A percentile compares a stretch with the other conserved stretches of the same genome.
Conservation (phyloP, 2,797 vertebrate genomes). For the Steatocranus sp. region DNA sequence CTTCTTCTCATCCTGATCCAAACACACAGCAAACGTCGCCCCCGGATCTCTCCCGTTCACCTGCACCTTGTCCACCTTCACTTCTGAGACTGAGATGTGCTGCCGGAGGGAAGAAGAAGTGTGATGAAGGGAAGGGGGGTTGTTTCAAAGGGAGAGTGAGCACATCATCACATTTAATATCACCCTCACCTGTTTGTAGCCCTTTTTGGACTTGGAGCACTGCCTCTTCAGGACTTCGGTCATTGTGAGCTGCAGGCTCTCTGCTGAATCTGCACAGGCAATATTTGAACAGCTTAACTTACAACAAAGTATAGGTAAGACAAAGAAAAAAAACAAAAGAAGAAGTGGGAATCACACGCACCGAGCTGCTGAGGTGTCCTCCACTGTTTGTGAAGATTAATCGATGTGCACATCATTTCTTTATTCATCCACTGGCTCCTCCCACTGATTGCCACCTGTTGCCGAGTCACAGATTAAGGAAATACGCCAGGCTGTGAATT, state of each 20-base stretch:
- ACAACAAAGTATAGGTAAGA: not conserved
- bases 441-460: constrained; percentile 87
- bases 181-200: constrained; percentile 85
- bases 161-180: not conserved
- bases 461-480: not conserved
- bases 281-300: not conserved
- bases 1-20: constrained; percentile 94
- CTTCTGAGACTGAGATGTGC: constrained; percentile 83
- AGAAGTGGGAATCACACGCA: constrained; percentile 37
- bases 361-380: constrained; percentile 81
- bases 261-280: constrained; percentile 74
- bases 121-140: not conserved
- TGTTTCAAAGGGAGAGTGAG: not conserved
- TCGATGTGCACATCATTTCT: constrained; percentile 86
- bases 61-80: constrained; percentile 87
- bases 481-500: not conserved
- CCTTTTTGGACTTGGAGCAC: constrained; percentile 88
- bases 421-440: constrained; percentile 82
- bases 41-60: constrained; percentile 66
- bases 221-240: constrained; percentile 90
- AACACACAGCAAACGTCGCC: constrained; percentile 87
- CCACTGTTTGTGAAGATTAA: constrained; percentile 87
- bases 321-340: not conserved
- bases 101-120: constrained; percentile 14
- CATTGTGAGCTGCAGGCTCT: constrained; percentile 84